Base-by-base conservation (phyloP, 2,888 invertebrate species). In the Girardia tigrina region DNA sequence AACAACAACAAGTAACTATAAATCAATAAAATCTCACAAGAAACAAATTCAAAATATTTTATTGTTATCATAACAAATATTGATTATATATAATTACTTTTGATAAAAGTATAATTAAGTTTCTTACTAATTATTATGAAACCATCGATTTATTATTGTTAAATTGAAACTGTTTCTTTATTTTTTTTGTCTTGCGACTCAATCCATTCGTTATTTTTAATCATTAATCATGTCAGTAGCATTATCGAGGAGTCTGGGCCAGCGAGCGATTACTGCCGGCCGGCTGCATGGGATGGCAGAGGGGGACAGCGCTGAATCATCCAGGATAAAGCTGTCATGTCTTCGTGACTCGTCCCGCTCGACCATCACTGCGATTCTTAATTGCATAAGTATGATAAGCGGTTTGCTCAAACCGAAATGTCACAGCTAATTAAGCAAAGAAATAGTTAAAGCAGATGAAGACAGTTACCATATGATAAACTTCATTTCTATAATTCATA, bases 341-440 rank as follows among this genome's bases (percentile, higher is more conserved):
- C n/a, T 56, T 56, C 56, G 56, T 56, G 56, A 56, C 56, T 56
- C 56, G 56, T 16, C 56, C 56, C 56, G 23, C n/a, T 56, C 4
- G 4, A 56, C 56, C 8, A 56, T 56, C 56, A 56, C 6, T 56
- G 23, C 56, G 23, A 56, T 56, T 12, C n/a, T 56, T 56, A 56
- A 56, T 56, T 56, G 56, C 56, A 4, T n/a, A 4, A 56, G 8
- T 56, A 56, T 56, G 56, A 56, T 56, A 56, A 56, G 56, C 56
- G 56, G 56, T 56, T 56, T 56, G 56, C 56, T 56, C 56, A 56
- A 56, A 56, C 56, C 23, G 56, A 56, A 56, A 56, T n/a, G 56
- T 56, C 56, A 56, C 56, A 56, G 56, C 23, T n/a, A 56, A 56
- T 56, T 56, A 56, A 56, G 56, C 56, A 56, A 56, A 56, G 56